Base-by-base conservation (phyloP, 2,797 vertebrate genomes). In the Crocidura indochinensis region DNA sequence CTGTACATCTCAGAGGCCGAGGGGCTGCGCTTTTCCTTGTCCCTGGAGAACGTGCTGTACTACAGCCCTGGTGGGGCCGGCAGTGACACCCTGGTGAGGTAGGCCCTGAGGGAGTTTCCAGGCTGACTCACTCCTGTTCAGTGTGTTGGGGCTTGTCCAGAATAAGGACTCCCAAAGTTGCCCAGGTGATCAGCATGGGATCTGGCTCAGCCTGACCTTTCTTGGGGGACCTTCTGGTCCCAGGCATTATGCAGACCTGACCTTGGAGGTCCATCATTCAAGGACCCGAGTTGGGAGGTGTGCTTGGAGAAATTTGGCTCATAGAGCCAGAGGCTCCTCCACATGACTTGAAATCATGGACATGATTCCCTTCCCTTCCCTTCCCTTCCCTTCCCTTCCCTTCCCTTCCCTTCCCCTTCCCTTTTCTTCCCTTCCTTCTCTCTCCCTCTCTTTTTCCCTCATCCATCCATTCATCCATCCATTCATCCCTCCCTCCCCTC, bases 1-100 rank as follows among this genome's bases (percentile, higher is more conserved):
- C 98, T 99, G 67, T 99, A 99, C 97, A 99, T 99, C 98, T 99
- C 99, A 0, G 99, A 99, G 97, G 98, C 98, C 0, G 99, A 99
- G 90, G 99, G 99, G 14, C 97, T 99, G 51, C 98, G 98, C 86
- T 99, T 99, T 96, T 99, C 99, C 1, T 97, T 99, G 94, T 99
- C 99, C 0, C 95, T 99, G 94, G 99, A 99, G 96, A 99, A 99
- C 0, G 98, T 99, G 56, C 97, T 99, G 11, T 99, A 99, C 92
- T 99, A 98, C 95, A 99, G 99, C 95, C 99, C 99, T 0, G 99
- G 98, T n/a, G 99, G 99, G 76, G 98, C 98, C 0, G 99, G 99
- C 84, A 99, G 99, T 6, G 99, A 99, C 97, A 99, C 99, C 0
- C 98, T 99, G 89, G 99, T 99, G 97, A 99, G 99, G 99, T 99